Conservation (phyloP, 2,797 vertebrate genomes). For the Eulemur mongoz region DNA sequence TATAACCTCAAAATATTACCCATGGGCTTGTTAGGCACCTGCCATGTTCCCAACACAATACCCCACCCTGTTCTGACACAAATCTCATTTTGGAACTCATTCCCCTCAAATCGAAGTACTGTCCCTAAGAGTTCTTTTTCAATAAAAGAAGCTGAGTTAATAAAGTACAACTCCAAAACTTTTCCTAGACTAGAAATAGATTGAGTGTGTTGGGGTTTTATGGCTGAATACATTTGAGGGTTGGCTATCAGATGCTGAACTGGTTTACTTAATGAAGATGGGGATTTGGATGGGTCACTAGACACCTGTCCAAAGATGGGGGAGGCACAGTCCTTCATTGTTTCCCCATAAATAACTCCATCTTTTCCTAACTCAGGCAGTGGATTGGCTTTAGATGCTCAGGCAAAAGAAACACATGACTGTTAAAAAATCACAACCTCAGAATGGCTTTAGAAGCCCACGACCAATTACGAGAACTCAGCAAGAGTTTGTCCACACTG, state of each 20-base stretch:
- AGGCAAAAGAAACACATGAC: not conserved
- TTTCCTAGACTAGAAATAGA: not conserved
- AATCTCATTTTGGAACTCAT: not conserved
- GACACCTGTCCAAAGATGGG: not conserved
- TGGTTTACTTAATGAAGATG: not conserved
- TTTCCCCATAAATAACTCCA: not conserved
- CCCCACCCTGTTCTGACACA: not conserved
- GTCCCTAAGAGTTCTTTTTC: not conserved
- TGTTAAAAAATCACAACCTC: not conserved
- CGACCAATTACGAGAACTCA: not conserved
- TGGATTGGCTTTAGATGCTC: not conserved
- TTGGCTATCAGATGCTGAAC: not conserved
- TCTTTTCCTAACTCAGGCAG: not conserved
- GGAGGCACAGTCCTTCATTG: not conserved
- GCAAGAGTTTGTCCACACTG: not conserved
- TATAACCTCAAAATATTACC: not conserved
- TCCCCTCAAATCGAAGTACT: not conserved
- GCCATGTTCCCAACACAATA: not conserved
- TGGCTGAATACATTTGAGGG: not conserved
- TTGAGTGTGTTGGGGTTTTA: rapidly evolving
- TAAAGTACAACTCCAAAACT: not conserved
- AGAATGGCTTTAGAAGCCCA: not conserved
- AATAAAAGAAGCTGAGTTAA: not conserved
- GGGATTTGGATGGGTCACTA: not conserved
- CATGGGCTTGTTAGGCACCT: rapidly evolving